phyloP scores from a whole-genome alignment of 2,888 invertebrate genomes.

The Lamproptera curius region DNA sequence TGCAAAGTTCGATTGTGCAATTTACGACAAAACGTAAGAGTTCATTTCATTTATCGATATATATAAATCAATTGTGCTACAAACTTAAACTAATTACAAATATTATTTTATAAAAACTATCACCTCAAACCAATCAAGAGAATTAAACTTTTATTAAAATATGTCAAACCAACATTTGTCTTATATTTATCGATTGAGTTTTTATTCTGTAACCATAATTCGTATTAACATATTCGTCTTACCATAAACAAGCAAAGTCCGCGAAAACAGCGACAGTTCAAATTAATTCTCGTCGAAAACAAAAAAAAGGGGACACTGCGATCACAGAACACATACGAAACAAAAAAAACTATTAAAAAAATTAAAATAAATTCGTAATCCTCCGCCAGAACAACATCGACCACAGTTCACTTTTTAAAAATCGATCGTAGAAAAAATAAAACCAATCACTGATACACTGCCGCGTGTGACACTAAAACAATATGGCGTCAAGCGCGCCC shows the following conservation, averaged over 20 bases:
- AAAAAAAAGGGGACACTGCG: slow-evolving; percentile 39
- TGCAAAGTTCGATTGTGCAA: slow-evolving; percentile 18
- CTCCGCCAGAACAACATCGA: slow-evolving; percentile 22
- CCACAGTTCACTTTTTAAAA: slow-evolving; percentile 18
- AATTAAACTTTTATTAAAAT: too few species aligned
- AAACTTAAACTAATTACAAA: too few species aligned
- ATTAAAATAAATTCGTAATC: slow-evolving; percentile 17
- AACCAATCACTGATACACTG: slow-evolving; percentile 28
- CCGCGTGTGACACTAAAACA: slow-evolving; percentile 53
- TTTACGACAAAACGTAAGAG: slow-evolving; percentile 14
- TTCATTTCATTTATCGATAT: neutral
- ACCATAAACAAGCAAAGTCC: slow-evolving; percentile 38
- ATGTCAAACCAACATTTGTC: too few species aligned
- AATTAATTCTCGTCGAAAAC: slow-evolving; percentile 32
- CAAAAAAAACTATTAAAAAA: slow-evolving; percentile 18
- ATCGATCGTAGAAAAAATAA: slow-evolving; percentile 5
- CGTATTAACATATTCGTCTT: too few species aligned
- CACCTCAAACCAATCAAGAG: too few species aligned
- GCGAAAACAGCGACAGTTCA: slow-evolving; percentile 40
- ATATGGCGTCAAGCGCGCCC: slow-evolving; percentile 48
- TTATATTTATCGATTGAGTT: too few species aligned
- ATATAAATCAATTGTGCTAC: too few species aligned
- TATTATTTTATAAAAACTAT: too few species aligned
- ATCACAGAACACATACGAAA: slow-evolving; percentile 46
- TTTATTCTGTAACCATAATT: too few species aligned